These are phyloP conservation scores for Parnassius orleans DNA, from an alignment of 2,888 invertebrate genomes.

Conservation along the genomic window DNA sequence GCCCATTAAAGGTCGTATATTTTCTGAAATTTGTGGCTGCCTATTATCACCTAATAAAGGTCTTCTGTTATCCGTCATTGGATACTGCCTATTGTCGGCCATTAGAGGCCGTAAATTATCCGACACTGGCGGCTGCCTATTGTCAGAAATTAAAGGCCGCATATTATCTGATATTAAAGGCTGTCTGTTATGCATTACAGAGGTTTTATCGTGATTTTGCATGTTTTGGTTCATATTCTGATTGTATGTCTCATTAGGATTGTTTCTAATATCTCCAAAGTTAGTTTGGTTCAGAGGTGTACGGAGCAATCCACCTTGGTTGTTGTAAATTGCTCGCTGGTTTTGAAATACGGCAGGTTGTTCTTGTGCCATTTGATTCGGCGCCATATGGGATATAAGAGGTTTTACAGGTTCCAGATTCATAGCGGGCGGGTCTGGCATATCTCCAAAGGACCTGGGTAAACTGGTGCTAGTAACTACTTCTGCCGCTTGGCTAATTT, in stretches of 20 bases:
- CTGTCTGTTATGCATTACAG: background rate
- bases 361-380: background rate
- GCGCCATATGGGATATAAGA: background rate
- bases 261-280: slow-evolving; percentile 5
- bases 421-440: slow-evolving; percentile 37
- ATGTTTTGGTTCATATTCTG: slow-evolving; percentile 15
- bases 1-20: slow-evolving; percentile 6
- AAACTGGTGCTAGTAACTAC: slow-evolving; percentile 52
- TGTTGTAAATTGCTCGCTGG: slow-evolving; percentile 1
- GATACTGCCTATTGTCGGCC: slow-evolving; percentile 3
- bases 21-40: background rate
- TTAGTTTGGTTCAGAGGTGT: slow-evolving; percentile 7
- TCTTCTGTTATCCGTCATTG: slow-evolving; percentile 4
- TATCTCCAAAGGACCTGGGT: slow-evolving; percentile 66
- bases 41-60: background rate
- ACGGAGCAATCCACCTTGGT: background rate
- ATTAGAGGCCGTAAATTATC: slow-evolving; percentile 1
- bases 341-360: slow-evolving; percentile 1
- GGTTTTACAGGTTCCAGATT: background rate
- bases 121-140: background rate
- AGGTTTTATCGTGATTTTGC: slow-evolving; percentile 7
- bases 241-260: slow-evolving; percentile 12
- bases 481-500: slow-evolving; percentile 35
- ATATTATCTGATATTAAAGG: slow-evolving; percentile 9
- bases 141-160: slow-evolving; percentile 1